Conservation (phyloP, 2,888 invertebrate species). For the Formica aserva region DNA sequence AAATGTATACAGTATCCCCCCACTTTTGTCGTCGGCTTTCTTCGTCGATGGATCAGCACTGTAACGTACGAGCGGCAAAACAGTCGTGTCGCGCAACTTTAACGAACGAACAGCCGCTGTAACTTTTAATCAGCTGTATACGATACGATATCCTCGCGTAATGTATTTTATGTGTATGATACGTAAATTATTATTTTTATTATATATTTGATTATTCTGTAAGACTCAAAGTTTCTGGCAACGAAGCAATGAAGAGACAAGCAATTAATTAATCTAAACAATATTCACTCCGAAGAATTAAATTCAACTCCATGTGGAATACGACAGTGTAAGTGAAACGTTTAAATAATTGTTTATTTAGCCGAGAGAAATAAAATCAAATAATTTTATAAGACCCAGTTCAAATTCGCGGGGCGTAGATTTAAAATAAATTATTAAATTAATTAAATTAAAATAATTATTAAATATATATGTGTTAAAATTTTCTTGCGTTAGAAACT, state of each 20-base stretch:
- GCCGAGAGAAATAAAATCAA: background rate
- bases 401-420: background rate
- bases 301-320: slow-evolving; percentile 24
- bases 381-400: background rate
- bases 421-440: background rate
- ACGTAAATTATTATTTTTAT: slow-evolving; percentile 19
- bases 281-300: background rate
- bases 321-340: slow-evolving; percentile 16
- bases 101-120: slow-evolving; percentile 63
- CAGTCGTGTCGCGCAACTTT: slow-evolving; percentile 74
- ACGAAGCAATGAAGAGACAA: background rate
- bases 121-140: slow-evolving; percentile 34
- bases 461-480: background rate
- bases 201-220: background rate
- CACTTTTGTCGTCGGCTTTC: slow-evolving; percentile 71
- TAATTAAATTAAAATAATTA: background rate
- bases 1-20: slow-evolving; percentile 68
- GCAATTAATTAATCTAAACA: slow-evolving; percentile 15
- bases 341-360: slow-evolving; percentile 23
- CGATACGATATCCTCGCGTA: background rate
- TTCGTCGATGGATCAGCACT: slow-evolving; percentile 72
- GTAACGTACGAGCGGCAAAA: slow-evolving; percentile 69
- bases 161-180: background rate
- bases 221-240: background rate
- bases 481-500: background rate